These are phyloP conservation scores for Centruroides vittatus DNA, from an alignment of 1,140 invertebrate genomes.

Conservation along the genomic window DNA sequence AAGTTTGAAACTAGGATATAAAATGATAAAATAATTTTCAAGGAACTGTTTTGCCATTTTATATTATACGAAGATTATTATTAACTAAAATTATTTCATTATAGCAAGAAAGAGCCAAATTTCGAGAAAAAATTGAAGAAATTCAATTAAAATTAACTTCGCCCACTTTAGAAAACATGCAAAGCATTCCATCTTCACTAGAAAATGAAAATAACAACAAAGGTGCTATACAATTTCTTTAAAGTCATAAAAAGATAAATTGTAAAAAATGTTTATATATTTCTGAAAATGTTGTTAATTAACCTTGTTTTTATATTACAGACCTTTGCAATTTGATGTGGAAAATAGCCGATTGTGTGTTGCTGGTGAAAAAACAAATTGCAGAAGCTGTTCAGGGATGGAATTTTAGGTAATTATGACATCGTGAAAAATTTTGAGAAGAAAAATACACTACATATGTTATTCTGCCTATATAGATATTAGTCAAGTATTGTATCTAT, in stretches of 20 bases:
- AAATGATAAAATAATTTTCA: not conserved
- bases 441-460: too few relatives aligned
- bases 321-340: slow-evolving; percentile 21
- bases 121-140: slow-evolving; percentile 56
- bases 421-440: not conserved
- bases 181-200: not conserved
- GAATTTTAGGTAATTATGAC: slow-evolving; percentile 37
- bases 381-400: slow-evolving; percentile 47
- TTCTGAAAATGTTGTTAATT: not conserved
- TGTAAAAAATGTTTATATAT: too few relatives aligned
- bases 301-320: not conserved
- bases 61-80: not conserved
- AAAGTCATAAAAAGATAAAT: too few relatives aligned
- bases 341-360: slow-evolving; percentile 46
- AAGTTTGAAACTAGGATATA: too few relatives aligned
- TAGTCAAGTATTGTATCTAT: too few relatives aligned
- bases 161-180: slow-evolving; percentile 35
- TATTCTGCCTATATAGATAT: too few relatives aligned
- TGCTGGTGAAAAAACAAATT: slow-evolving; percentile 44
- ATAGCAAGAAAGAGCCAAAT: slow-evolving; percentile 43
- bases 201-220: slow-evolving; percentile 8
- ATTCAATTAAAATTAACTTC: slow-evolving; percentile 53
- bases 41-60: slow-evolving; percentile 23
- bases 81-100: not conserved
- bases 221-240: not conserved